Evolutionary conservation across 2,888 invertebrate genomes (phyloP).

Genomic region (Conops quadrifasciatus): DNA sequence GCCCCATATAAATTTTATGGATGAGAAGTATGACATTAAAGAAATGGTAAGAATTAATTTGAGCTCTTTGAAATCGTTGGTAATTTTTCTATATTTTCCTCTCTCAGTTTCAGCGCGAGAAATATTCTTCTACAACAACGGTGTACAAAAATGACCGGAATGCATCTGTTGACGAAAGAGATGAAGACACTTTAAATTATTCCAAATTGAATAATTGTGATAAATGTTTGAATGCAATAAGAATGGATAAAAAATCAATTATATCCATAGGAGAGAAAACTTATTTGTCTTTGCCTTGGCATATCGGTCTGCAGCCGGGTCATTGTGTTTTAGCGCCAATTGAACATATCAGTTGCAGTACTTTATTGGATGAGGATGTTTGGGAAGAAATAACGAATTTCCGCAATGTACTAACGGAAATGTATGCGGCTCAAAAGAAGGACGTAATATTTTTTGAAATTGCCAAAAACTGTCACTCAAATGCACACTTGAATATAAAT

Average conservation of each 20-base stretch:
- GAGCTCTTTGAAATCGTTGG: not conserved
- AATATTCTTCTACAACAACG: conserved; percentile 75
- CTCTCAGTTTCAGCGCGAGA: conserved; percentile 78
- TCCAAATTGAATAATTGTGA: conserved; percentile 81
- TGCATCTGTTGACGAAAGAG: too few species aligned
- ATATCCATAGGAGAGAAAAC: conserved; percentile 82
- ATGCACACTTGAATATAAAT: conserved; percentile 87
- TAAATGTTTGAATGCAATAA: conserved; percentile 82
- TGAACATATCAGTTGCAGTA: conserved; percentile 81
- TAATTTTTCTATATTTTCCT: not conserved
- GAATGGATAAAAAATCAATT: conserved; percentile 85
- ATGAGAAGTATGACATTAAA: conserved; percentile 85
- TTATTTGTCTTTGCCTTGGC: conserved; percentile 84
- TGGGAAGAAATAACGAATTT: conserved; percentile 86
- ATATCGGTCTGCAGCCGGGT: conserved; percentile 81
- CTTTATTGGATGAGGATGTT: conserved; percentile 91
- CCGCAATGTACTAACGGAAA: conserved; percentile 78
- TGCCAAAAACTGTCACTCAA: conserved; percentile 75
- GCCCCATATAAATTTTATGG: conserved; percentile 55
- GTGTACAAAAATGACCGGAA: too few species aligned
- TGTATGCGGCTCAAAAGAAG: conserved; percentile 77
- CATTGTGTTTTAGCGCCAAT: conserved; percentile 89
- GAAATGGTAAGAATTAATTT: conserved; percentile 75
- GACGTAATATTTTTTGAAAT: conserved; percentile 93
- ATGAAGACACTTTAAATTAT: conserved; percentile 46